A percentile compares a stretch with the other conserved stretches of the same genome.
Conservation (phyloP, 2,797 vertebrate species). For the Leptodactylus fallax region DNA sequence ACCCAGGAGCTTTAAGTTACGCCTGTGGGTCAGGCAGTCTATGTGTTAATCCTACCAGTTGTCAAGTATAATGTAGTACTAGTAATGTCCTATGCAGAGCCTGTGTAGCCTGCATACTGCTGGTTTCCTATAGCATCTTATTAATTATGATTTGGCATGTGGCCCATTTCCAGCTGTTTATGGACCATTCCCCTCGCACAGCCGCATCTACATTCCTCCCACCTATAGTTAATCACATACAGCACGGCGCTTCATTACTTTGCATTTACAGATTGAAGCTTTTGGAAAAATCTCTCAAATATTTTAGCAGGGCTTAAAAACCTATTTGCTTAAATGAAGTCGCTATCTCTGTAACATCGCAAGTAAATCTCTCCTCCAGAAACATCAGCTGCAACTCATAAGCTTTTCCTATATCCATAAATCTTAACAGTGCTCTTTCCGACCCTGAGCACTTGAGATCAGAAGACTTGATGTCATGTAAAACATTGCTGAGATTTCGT, state of each 20-base stretch:
- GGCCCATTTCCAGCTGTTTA: too few species aligned
- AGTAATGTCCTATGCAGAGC: background rate
- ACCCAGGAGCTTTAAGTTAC: too few species aligned
- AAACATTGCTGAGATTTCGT: background rate
- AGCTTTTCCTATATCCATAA: background rate
- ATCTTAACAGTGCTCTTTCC: background rate
- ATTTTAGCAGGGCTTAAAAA: background rate
- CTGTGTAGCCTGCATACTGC: background rate
- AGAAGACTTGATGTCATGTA: background rate
- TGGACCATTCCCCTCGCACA: background rate
- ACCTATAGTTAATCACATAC: background rate
- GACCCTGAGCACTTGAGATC: background rate
- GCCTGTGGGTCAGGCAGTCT: background rate
- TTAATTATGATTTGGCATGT: background rate
- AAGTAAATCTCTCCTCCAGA: background rate
- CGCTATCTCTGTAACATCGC: background rate
- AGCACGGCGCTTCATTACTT: background rate
- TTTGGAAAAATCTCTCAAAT: background rate
- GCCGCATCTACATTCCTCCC: background rate
- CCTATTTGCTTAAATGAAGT: background rate
- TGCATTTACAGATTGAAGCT: background rate
- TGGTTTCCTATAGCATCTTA: background rate
- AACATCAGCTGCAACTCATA: background rate
- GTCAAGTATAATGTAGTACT: background rate
- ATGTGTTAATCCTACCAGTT: background rate